Evolutionary conservation across 2,888 invertebrate species (phyloP), one percentile per base, ranked within the genome.

Genomic region (Cryptus viduatorius): DNA sequence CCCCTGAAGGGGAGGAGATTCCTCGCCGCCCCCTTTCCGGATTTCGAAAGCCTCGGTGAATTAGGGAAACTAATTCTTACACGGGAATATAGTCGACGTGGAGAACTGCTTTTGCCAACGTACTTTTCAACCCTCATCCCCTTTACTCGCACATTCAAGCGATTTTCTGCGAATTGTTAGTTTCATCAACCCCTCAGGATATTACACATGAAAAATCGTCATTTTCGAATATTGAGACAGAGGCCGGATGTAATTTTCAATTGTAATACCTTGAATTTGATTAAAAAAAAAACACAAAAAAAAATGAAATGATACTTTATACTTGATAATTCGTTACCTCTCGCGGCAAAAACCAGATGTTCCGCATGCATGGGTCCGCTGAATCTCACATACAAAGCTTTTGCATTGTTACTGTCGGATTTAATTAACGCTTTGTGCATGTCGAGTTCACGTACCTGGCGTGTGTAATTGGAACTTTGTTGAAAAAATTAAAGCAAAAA

Each of bases 61-160:
- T 87, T 87, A 86, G 84, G 76, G 81, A 82, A 86, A 84, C 86
- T 84, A 86, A 87, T 86, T 86, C 86, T 84, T 84, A 81, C 82
- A 82, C 73, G 65, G 75, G 75, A 82, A 80, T 59, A 79, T 68
- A 82, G 65, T 67, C 50, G 68, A 59, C 16, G 42, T 50, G 31
- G 44, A 29, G 59, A 46, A 44, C 46, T 14, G 44, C 68, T 77
- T 67, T 69, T 73, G 44, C 61, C 73, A 44, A 73, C 59, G 50
- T 77, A 80, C 79, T 77, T 77, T 8, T 67, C 59, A 72, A 80
- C 67, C 71, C 77, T 72, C 72, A 75, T 76, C 67, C 50, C 29
- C 64, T 31, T 24, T 10, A 16, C 56, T 44, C 31, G 56, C 24
- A 19, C 37, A 19, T 59, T 12, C 29, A 24, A 59, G 59, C 24